Base-by-base conservation (phyloP, 1,140 invertebrate genomes). In the Popillia japonica region DNA sequence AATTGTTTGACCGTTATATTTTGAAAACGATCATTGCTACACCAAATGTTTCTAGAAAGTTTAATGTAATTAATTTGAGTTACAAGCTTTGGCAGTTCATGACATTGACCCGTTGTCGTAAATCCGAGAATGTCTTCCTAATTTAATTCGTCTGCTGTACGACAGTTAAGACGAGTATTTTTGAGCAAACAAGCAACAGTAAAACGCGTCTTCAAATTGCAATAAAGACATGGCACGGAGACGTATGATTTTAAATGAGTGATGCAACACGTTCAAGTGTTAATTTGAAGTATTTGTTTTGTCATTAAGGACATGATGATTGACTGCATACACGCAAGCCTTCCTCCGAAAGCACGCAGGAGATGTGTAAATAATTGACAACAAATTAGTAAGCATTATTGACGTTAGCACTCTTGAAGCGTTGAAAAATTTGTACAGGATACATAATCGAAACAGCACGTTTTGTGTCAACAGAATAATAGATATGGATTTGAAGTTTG, bases 211-310 rank as follows among this genome's bases (percentile, higher is more conserved):
- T 34, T 68, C 27, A 22, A 22, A 68, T 68, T 27, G 61, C 61
- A 68, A 68, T 68, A 68, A 22, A 68, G 61, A 68, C 61, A 7
- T 68, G 61, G 17, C 20, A 14, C 61, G 61, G 8, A 68, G 61
- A 68, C 22, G 17, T 17, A 68, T 68, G 61, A 68, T 68, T 68
- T 68, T 68, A 17, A 27, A 7, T 34, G 22, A 2, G 20, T 68
- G 61, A 34, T 20, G 27, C 1, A 34, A 68, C 22, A 14, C 61
- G 61, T 22, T 68, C 7, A 27, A 22, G 61, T 68, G 61, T 68
- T 68, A 68, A 68, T 68, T 68, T 68, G 61, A 68, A 68, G 61
- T 68, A 68, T 68, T 68, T 68, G 61, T 34, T 68, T 68, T 68
- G 27, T 68, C 61, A 7, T 68, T 68, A 68, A 68, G 20, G 61